Evolutionary conservation across 1,140 invertebrate genomes (phyloP), one percentile per base, ranked within the genome.

Genomic region (Aphis gossypii): DNA sequence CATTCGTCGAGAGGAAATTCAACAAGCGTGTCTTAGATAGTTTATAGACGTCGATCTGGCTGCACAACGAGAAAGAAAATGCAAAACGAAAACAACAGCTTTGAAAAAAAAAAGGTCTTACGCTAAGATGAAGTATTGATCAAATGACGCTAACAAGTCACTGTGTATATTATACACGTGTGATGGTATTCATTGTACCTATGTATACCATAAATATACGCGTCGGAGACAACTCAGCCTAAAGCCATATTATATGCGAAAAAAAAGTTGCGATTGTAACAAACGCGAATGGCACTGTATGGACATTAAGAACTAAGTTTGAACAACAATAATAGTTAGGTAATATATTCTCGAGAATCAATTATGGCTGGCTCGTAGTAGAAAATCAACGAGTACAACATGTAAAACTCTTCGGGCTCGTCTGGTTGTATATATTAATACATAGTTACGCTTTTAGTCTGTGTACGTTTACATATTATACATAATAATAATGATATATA

Each of bases 91-190:
- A 76, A 76, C 60, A 76, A 76, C 60, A 14, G 60, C 30, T 76
- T 76, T 18, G 30, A 3, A 14, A n/a, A n/a, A 68, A 68, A n/a
- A 76, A n/a, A 11, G 60, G 60, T 76, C 30, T 76, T 76, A 76
- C 60, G n/a, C 60, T 76, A 76, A 76, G 60, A 76, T n/a, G 60
- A 76, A 76, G n/a, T 76, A 76, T 76, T 76, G 60, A 76, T 76
- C 60, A 76, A n/a, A n/a, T n/a, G 60, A 76, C 60, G 60, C 60
- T 76, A n/a, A n/a, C 60, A 76, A 76, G 30, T 76, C 30, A 20
- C n/a, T 20, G 60, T n/a, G 60, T 35, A 18, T 5, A n/a, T 76
- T 76, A 18, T 14, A 35, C 60, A n/a, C 6, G 14, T n/a, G 60
- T 76, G 30, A n/a, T 3, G 30, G 14, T 76, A 4, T n/a, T 6